Evolutionary conservation across 2,113 vertebrate genomes (phyloP).

Genomic region (Phylloscopus trochilus): DNA sequence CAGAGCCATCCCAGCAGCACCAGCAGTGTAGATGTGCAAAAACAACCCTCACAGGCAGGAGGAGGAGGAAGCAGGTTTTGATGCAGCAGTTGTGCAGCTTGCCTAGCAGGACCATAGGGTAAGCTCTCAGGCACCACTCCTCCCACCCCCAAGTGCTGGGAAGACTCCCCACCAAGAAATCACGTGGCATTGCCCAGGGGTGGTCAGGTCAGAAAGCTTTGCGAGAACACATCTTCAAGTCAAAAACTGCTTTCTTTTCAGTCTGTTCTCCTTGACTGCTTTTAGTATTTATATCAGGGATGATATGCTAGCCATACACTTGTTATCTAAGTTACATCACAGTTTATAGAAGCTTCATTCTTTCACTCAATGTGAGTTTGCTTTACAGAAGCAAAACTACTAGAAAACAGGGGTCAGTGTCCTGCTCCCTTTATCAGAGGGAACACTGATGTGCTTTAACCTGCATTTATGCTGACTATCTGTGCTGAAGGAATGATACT

Average conservation of each 20-base stretch:
- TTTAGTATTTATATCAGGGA: neutral
- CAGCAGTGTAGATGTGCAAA: neutral
- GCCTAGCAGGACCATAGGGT: neutral
- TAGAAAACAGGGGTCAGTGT: neutral
- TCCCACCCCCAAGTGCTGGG: rapidly evolving
- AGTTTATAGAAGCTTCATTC: neutral
- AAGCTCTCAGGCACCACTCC: neutral
- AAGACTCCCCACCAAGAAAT: neutral
- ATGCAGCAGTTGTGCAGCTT: neutral
- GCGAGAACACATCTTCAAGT: neutral
- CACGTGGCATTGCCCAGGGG: rapidly evolving
- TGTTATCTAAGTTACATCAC: neutral
- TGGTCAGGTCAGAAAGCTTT: neutral
- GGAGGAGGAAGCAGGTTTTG: neutral
- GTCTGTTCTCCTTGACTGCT: neutral
- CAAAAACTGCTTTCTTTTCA: neutral
- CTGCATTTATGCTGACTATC: rapidly evolving
- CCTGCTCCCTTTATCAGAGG: neutral
- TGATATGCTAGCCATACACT: neutral
- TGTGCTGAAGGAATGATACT: neutral
- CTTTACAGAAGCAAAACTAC: neutral
- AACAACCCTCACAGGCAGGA: neutral
- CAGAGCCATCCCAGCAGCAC: neutral
- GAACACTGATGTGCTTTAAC: neutral
- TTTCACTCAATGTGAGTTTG: neutral